phyloP scores from a whole-genome alignment of 2,797 vertebrate genomes.

The Schizothorax lantsangensis region DNA sequence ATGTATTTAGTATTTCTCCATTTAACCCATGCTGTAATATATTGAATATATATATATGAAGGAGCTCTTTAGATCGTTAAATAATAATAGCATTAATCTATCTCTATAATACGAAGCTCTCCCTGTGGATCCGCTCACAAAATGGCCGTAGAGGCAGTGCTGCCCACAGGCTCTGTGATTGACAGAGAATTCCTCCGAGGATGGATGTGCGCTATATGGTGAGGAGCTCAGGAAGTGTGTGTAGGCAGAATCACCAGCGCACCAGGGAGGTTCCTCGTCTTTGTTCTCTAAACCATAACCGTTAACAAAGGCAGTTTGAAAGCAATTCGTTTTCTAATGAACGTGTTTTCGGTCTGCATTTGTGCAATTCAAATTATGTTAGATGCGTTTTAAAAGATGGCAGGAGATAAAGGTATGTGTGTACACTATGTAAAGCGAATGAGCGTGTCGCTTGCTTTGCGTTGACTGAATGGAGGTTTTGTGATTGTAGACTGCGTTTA shows the following conservation, averaged over 20 bases:
- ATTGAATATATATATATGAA: background rate
- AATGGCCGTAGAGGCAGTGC: constrained; percentile 60
- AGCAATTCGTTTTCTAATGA: constrained; percentile 70
- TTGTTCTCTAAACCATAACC: constrained; percentile 70
- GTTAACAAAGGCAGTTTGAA: constrained; percentile 71
- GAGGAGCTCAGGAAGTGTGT: constrained; percentile 44
- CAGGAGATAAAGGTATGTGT: constrained; percentile 30
- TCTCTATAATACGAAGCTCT: constrained; percentile 11
- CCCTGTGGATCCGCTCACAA: constrained; percentile 53
- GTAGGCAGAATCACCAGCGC: constrained; percentile 46
- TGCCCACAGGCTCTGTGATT: constrained; percentile 60
- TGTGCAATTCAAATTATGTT: constrained; percentile 46
- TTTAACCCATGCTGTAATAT: background rate
- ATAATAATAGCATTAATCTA: constrained; percentile 14
- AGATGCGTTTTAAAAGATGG: constrained; percentile 45
- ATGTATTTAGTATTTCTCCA: background rate
- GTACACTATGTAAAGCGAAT: background rate
- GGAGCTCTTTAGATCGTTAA: background rate
- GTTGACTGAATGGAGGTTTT: background rate
- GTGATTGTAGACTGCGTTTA: background rate
- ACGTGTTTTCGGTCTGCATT: constrained; percentile 49
- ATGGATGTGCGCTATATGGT: constrained; percentile 57
- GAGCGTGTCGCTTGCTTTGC: background rate
- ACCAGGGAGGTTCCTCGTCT: constrained; percentile 57
- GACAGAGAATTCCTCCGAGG: constrained; percentile 54